Conservation (phyloP, 2,888 invertebrate species). For the Lasioglossum villosulum region DNA sequence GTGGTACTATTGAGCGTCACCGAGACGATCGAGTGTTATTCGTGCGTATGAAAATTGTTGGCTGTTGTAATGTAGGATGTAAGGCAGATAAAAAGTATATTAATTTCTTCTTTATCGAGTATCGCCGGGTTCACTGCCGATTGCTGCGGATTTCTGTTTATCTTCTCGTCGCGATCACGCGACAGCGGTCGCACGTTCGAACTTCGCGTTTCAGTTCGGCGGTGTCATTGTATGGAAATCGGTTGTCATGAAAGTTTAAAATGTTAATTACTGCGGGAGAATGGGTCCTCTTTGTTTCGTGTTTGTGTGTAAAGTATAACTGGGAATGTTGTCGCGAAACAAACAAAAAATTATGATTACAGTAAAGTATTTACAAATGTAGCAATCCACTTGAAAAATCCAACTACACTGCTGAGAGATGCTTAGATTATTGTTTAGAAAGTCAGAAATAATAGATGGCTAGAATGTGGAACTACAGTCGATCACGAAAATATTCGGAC, state of each 20-base stretch:
- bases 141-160: constrained; percentile 26
- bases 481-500: too few relatives aligned
- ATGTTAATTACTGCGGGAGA: neutral
- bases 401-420: too few relatives aligned
- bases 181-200: neutral
- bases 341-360: too few relatives aligned
- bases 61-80: neutral
- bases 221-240: constrained; percentile 11
- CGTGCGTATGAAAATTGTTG: neutral
- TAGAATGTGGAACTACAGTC: too few relatives aligned
- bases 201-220: constrained; percentile 1
- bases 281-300: neutral
- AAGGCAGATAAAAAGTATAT: neutral
- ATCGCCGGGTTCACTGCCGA: neutral
- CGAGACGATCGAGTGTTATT: neutral
- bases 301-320: neutral
- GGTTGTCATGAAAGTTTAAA: neutral
- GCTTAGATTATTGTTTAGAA: too few relatives aligned
- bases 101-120: constrained; percentile 17
- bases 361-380: too few relatives aligned
- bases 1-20: neutral
- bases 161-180: constrained; percentile 10
- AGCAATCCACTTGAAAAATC: too few relatives aligned
- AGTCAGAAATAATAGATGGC: too few relatives aligned
- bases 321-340: neutral